Evolutionary conservation across 2,888 invertebrate species (phyloP), one percentile per base, ranked within the genome.

Genomic region (Tyria jacobaeae): DNA sequence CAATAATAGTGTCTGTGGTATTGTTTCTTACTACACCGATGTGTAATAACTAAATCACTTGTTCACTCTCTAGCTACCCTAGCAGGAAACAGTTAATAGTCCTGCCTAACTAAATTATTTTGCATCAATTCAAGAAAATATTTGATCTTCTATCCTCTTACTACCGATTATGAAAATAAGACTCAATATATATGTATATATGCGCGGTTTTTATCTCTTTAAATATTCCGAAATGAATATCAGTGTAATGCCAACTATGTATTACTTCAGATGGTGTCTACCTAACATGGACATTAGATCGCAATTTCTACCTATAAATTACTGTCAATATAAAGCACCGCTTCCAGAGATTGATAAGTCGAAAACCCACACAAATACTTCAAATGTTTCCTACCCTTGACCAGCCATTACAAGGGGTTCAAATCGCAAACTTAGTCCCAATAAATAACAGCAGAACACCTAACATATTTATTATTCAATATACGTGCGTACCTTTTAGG

Each of bases 381-480:
- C 49, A 55, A 60, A 60, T 60, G 44, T 56, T 60, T 51, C 39
- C 2, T 50, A 50, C 55, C 44, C 55, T 50, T 60, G 60, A 60
- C 55, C 60, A 57, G 62, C 61, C 62, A 59, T 50, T 50, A 25
- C 31, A 50, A 69, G 55, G 57, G 60, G 44, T 60, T 64, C 53
- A 31, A 35, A 62, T 48, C 49, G 56, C 17, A 50, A 52, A 64
- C 24, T 34, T 47, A 52, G 60, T 39, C 25, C 21, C 50, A 55
- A 68, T 64, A 70, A 70, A 73, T 76, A 68, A 64, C 58, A 50
- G 7, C 51, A 50, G 55, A 56, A 60, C 60, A 60, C 55, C 60
- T 60, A 31, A 66, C 63, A 57, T 68, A 73, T 76, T 65, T 76
- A 62, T 65, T 70, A 76, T 74, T 76, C 71, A 44, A 35, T 55